Percentiles rank a stretch among this genome's conserved stretches.
These are phyloP conservation scores for Synchiropus splendidus DNA, from an alignment of 2,113 vertebrate genomes.

Conservation along the genomic window DNA sequence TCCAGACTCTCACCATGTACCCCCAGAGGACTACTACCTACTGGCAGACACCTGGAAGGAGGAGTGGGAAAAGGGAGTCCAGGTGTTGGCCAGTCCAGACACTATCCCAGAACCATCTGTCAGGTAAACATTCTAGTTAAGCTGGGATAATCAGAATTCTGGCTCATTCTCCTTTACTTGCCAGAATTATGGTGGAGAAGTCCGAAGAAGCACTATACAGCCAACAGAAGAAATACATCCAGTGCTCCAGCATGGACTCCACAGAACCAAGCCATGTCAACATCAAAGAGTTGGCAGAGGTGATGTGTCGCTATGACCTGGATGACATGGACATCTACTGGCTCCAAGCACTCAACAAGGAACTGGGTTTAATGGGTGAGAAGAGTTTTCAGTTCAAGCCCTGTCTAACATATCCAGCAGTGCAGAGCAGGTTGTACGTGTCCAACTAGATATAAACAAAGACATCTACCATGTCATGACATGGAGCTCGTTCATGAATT, in stretches of 20 bases:
- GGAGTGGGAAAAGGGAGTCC: conserved; percentile 98
- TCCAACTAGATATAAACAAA: too few relatives aligned
- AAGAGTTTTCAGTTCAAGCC: too few relatives aligned
- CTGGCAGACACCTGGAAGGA: conserved; percentile 92
- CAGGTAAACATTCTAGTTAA: conserved; percentile 62
- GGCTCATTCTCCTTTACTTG: background rate
- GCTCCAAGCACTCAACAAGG: conserved; percentile 80
- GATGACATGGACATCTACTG: conserved; percentile 92
- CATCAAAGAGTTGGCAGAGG: conserved; percentile 85
- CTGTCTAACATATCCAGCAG: too few relatives aligned
- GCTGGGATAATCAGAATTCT: too few relatives aligned
- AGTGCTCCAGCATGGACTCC: conserved; percentile 74
- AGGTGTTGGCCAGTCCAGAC: conserved; percentile 88
- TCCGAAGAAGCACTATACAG: conserved; percentile 78
- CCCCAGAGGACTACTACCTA: conserved; percentile 86
- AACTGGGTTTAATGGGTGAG: conserved; percentile 84
- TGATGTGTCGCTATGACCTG: conserved; percentile 90
- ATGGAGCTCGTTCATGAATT: too few relatives aligned
- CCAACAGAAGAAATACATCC: conserved; percentile 84
- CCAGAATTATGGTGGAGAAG: conserved; percentile 76
- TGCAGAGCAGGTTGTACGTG: too few relatives aligned
- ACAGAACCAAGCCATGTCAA: conserved; percentile 81
- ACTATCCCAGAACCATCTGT: conserved; percentile 81
- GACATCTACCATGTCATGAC: too few relatives aligned
- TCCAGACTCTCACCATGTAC: conserved; percentile 88